phyloP scores from a whole-genome alignment of 2,797 vertebrate genomes.

The Toxotes lorentzi region DNA sequence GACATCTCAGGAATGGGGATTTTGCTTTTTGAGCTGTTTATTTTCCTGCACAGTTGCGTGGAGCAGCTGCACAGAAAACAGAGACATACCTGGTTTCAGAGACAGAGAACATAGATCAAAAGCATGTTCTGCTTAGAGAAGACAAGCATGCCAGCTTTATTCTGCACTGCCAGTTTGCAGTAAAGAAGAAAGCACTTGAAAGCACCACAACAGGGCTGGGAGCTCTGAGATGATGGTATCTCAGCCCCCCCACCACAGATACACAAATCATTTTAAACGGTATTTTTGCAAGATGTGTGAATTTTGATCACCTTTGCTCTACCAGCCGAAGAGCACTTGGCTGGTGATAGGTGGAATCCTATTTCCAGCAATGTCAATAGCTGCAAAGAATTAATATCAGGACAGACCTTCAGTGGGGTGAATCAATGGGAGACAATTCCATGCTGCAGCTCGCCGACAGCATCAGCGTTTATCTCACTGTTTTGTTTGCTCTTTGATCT shows the following conservation, averaged over 20 bases:
- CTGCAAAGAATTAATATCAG: conserved; percentile 57
- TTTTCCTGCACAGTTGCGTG: conserved; percentile 69
- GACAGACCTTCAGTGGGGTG: conserved; percentile 48
- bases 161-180: conserved; percentile 65
- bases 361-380: conserved; percentile 57
- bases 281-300: conserved; percentile 55
- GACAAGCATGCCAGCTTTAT: conserved; percentile 73
- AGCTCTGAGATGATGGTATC: conserved; percentile 59
- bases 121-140: conserved; percentile 71
- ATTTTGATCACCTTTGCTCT: conserved; percentile 65
- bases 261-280: conserved; percentile 67
- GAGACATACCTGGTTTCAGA: conserved; percentile 71
- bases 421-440: conserved; percentile 70
- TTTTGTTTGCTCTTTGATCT: conserved; percentile 72
- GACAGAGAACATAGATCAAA: conserved; percentile 79
- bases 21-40: conserved; percentile 68
- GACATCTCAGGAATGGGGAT: conserved; percentile 52
- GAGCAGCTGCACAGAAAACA: conserved; percentile 65
- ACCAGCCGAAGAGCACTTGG: conserved; percentile 19
- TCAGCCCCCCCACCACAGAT: conserved; percentile 46
- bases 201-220: conserved; percentile 55
- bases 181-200: conserved; percentile 68
- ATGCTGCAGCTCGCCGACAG: conserved; percentile 50
- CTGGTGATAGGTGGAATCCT: conserved; percentile 40
- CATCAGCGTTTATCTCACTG: conserved; percentile 62